phyloP scores from a whole-genome alignment of 2,888 invertebrate genomes.

The Escarpia spicata region DNA sequence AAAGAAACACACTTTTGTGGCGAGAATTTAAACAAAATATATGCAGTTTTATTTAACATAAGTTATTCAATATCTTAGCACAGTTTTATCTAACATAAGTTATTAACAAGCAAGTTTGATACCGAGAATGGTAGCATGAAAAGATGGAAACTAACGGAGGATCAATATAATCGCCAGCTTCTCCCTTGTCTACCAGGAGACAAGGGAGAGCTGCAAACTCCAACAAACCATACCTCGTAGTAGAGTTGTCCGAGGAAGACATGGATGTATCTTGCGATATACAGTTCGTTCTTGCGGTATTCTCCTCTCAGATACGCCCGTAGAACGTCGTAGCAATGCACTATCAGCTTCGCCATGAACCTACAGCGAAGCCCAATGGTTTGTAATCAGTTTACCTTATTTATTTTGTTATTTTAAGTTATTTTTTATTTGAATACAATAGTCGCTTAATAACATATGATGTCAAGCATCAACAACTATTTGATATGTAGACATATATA shows the following conservation, averaged over 20 bases:
- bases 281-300: constrained; percentile 53
- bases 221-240: background rate
- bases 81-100: too few relatives aligned
- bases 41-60: too few relatives aligned
- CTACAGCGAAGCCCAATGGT: background rate
- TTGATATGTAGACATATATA: background rate
- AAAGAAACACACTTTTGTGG: too few relatives aligned
- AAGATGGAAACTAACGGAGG: too few relatives aligned
- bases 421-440: background rate
- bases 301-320: constrained; percentile 51
- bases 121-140: too few relatives aligned
- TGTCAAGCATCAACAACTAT: background rate
- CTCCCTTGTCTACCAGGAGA: too few relatives aligned
- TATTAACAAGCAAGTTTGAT: too few relatives aligned
- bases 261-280: constrained; percentile 53
- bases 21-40: too few relatives aligned
- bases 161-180: too few relatives aligned
- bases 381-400: background rate
- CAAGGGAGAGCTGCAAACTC: background rate
- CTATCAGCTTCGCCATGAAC: constrained; percentile 38
- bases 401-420: background rate
- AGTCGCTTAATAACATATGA: background rate
- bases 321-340: constrained; percentile 43
- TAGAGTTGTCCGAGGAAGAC: constrained; percentile 42
- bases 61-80: too few relatives aligned